A percentile compares a stretch with the other conserved stretches of the same genome.
phyloP scores from a whole-genome alignment of 2,113 vertebrate species.

The Oreochromis niloticus region DNA sequence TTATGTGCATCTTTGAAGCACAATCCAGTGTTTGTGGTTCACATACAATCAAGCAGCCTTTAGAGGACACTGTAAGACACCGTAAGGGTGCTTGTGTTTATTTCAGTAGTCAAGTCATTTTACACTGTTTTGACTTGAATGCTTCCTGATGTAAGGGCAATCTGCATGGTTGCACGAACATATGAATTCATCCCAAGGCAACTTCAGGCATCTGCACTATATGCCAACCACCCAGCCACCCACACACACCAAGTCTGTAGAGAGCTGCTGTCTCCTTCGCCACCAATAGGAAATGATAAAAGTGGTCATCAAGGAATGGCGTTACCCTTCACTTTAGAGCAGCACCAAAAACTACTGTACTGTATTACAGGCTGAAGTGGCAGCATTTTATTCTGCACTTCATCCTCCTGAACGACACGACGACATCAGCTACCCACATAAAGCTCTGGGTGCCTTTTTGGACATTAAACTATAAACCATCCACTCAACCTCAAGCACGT shows the following conservation, averaged over 20 bases:
- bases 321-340: background rate
- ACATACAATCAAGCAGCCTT: background rate
- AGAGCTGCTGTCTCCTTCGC: background rate
- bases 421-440: background rate
- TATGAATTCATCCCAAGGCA: slow-evolving; percentile 6
- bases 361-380: background rate
- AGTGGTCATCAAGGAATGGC: background rate
- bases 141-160: background rate
- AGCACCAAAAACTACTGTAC: background rate
- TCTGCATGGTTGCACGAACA: slow-evolving; percentile 1
- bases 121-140: background rate
- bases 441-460: background rate
- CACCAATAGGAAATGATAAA: background rate
- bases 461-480: background rate
- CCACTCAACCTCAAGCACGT: background rate
- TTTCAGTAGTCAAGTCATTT: background rate
- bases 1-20: background rate
- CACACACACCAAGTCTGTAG: background rate
- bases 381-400: background rate
- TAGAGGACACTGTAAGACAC: background rate
- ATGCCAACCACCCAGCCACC: background rate
- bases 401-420: background rate
- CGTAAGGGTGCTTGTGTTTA: background rate
- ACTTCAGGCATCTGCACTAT: slow-evolving; percentile 3
- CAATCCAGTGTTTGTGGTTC: background rate